A percentile compares a stretch with the other conserved stretches of the same genome.
phyloP scores from a whole-genome alignment of 2,113 vertebrate species.

The Bujurquina vittata region DNA sequence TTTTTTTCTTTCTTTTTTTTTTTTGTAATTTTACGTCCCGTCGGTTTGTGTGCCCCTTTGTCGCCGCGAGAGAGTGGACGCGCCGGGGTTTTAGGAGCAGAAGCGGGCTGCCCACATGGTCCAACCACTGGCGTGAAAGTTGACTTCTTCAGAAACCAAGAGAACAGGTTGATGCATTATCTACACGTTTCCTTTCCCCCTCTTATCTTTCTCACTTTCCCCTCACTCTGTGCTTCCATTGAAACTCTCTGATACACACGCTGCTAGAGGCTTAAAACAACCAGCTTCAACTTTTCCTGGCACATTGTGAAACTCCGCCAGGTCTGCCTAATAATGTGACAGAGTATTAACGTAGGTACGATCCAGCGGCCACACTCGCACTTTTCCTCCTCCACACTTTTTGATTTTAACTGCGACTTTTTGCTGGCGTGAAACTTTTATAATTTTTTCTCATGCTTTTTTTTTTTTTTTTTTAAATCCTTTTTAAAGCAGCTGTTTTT shows the following conservation, averaged over 20 bases:
- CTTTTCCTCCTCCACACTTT: not conserved
- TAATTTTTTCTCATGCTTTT: conserved; percentile 15
- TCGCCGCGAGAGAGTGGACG: conserved; percentile 76
- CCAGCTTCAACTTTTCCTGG: conserved; percentile 40
- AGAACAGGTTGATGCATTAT: conserved; percentile 84
- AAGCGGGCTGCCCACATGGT: conserved; percentile 85
- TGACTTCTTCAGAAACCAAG: conserved; percentile 83
- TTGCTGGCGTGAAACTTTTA: conserved; percentile 16
- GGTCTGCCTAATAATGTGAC: conserved; percentile 12
- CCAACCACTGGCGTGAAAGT: conserved; percentile 85
- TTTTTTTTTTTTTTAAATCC: too few relatives aligned
- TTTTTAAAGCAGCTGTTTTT: conserved; percentile 14
- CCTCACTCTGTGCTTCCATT: conserved; percentile 35
- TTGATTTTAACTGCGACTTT: conserved; percentile 18
- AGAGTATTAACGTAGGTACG: not conserved
- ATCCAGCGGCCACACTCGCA: not conserved
- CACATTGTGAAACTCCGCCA: conserved; percentile 49
- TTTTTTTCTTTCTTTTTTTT: conserved; percentile 42
- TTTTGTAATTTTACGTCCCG: conserved; percentile 57
- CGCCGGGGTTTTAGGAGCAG: conserved; percentile 80
- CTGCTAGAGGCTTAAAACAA: not conserved
- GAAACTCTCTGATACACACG: conserved; percentile 41
- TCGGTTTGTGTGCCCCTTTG: conserved; percentile 68
- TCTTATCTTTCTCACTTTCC: conserved; percentile 23
- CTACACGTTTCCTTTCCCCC: conserved; percentile 46